Evolutionary conservation across 2,888 invertebrate genomes (phyloP).

Genomic region (Sinodicranocentrus sp.): DNA sequence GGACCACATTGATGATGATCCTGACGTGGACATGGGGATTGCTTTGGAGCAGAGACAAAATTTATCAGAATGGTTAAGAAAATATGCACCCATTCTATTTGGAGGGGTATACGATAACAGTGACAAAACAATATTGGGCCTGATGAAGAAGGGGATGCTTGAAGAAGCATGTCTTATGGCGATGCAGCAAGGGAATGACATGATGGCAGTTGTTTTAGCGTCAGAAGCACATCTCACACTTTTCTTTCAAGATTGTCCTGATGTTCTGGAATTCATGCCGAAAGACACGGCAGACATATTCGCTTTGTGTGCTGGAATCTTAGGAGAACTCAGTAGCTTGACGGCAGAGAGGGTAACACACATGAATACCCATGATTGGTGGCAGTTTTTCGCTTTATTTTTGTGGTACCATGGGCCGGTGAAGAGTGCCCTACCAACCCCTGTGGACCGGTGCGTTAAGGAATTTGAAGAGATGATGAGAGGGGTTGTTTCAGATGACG

Average conservation of each 20-base stretch:
- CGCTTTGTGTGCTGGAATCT: constrained; percentile 64
- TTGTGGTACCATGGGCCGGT: constrained; percentile 83
- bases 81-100: constrained; percentile 69
- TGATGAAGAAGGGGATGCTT: constrained; percentile 71
- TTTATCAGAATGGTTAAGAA: constrained; percentile 69
- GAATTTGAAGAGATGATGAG: constrained; percentile 74
- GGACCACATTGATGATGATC: constrained; percentile 3
- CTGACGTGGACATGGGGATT: constrained; percentile 56
- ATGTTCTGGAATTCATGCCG: constrained; percentile 65
- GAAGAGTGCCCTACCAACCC: constrained; percentile 22
- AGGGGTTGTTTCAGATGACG: constrained; percentile 69
- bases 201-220: not conserved
- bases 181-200: constrained; percentile 63
- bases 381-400: constrained; percentile 87
- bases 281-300: constrained; percentile 62
- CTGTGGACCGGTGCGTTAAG: constrained; percentile 68
- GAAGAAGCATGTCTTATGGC: constrained; percentile 71
- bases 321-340: constrained; percentile 47
- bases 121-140: constrained; percentile 64
- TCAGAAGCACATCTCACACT: constrained; percentile 52
- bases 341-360: constrained; percentile 32
- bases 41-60: constrained; percentile 65
- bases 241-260: constrained; percentile 53
- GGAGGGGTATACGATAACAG: constrained; percentile 50
- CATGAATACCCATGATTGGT: constrained; percentile 84